phyloP scores from a whole-genome alignment of 2,797 vertebrate genomes.

The Coregonus ussuriensis region DNA sequence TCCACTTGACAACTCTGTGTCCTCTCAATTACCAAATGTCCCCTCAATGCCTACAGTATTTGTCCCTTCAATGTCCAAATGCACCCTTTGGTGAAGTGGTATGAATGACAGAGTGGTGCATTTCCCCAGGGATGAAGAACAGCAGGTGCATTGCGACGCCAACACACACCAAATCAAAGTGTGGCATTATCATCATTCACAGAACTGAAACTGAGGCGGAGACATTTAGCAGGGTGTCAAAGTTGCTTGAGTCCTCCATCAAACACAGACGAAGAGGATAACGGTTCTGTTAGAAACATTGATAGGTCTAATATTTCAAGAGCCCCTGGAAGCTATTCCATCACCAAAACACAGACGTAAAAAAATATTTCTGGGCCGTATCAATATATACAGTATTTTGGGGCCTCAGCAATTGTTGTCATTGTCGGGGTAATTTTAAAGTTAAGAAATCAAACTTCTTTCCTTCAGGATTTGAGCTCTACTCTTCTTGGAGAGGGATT shows the following conservation, averaged over 20 bases:
- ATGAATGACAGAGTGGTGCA: background rate
- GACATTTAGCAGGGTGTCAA: slow-evolving; percentile 69
- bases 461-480: slow-evolving; percentile 16
- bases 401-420: slow-evolving; percentile 36
- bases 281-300: slow-evolving; percentile 65
- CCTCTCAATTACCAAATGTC: background rate
- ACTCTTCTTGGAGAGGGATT: background rate
- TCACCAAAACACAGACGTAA: slow-evolving; percentile 47
- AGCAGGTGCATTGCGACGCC: slow-evolving; percentile 27
- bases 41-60: background rate
- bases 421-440: slow-evolving; percentile 38
- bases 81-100: background rate
- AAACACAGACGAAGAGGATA: slow-evolving; percentile 62
- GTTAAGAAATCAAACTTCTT: slow-evolving; percentile 32
- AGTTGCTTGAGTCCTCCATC: slow-evolving; percentile 64
- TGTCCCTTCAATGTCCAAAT: background rate
- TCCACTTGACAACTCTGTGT: background rate
- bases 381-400: slow-evolving; percentile 43
- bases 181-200: slow-evolving; percentile 57
- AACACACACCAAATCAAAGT: slow-evolving; percentile 26
- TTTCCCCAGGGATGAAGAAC: slow-evolving; percentile 1
- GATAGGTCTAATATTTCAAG: slow-evolving; percentile 70
- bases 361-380: slow-evolving; percentile 31
- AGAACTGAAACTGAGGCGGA: slow-evolving; percentile 54
- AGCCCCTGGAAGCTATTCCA: slow-evolving; percentile 54